Conservation (phyloP, 2,113 vertebrate species). For the Copsychus sechellarum region DNA sequence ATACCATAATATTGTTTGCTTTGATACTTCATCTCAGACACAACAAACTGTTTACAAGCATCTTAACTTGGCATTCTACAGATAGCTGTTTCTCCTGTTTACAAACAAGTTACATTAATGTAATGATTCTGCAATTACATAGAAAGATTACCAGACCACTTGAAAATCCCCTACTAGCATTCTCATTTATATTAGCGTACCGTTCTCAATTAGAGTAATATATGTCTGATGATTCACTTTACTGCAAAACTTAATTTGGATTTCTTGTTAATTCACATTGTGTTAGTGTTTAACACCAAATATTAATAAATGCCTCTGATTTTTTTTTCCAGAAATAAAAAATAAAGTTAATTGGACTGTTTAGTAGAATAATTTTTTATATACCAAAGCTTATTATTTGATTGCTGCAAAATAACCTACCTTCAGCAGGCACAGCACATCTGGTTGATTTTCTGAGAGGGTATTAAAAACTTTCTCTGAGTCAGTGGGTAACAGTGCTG, state of each 20-base stretch:
- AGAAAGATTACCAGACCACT: background rate
- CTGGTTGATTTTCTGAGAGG: background rate
- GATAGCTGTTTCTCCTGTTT: background rate
- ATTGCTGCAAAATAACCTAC: background rate
- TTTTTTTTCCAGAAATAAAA: background rate
- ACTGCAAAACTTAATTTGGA: background rate
- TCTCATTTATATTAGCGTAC: background rate
- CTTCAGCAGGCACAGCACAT: background rate
- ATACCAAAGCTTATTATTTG: background rate
- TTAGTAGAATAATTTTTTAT: background rate
- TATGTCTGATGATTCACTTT: background rate
- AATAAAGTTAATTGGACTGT: fast-evolving
- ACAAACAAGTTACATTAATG: background rate
- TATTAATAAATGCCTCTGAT: background rate
- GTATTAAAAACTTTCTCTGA: background rate
- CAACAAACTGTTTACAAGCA: background rate
- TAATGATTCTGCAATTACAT: conserved; percentile 13
- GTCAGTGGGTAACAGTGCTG: background rate
- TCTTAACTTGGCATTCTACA: background rate
- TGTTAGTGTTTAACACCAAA: background rate
- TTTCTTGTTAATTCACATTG: background rate
- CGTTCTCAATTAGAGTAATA: background rate
- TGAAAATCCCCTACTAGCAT: conserved; percentile 17
- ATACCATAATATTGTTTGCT: background rate
- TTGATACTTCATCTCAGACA: background rate